Base-by-base conservation (phyloP, 2,797 vertebrate species). In the Myotis pilosus region DNA sequence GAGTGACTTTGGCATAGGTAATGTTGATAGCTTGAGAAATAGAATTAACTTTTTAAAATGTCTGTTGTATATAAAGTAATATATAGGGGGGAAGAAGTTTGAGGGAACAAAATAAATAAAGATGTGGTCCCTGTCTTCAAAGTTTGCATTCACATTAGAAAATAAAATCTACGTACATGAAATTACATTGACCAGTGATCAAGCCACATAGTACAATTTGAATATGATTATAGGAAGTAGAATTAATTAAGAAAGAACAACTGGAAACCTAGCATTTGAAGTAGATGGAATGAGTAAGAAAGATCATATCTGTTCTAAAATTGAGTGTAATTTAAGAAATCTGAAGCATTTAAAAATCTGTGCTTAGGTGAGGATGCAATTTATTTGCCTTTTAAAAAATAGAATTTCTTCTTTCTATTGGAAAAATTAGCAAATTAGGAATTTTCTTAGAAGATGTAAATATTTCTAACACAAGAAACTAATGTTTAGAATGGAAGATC, bases 31-130 rank as follows among this genome's bases (percentile, higher is more conserved):
- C 85, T 55, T 89, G 86, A 88, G 76, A 94, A 62, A 20, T 53
- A 5, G 4, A 51, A 57, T 86, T 89, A 10, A 85, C 68, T 85
- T 94, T 85, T 72, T 44, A 64, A 84, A 81, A 66, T 68, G 41
- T 87, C n/a, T 74, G 13, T 68, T 93, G 7, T 82, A 28, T 71
- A 13, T 84, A 28, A 95, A 92, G 62, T 62, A 78, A 49, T 49
- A 33, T 69, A 30, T 91, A 20, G 7, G 23, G 17, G 17, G 38
- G 17, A 55, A 93, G 78, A 86, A 62, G 20, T 86, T 75, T 62
- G 55, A 78, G 8, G 81, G 75, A 89, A 53, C 30, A 86, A 92
- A 83, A 64, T 87, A 92, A 83, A 57, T 87, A 80, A 82, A 75
- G 71, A 51, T 85, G 15, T 20, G 41, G 13, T 69, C 11, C 2